phyloP scores from a whole-genome alignment of 2,888 invertebrate species.

The Andrena dorsata region DNA sequence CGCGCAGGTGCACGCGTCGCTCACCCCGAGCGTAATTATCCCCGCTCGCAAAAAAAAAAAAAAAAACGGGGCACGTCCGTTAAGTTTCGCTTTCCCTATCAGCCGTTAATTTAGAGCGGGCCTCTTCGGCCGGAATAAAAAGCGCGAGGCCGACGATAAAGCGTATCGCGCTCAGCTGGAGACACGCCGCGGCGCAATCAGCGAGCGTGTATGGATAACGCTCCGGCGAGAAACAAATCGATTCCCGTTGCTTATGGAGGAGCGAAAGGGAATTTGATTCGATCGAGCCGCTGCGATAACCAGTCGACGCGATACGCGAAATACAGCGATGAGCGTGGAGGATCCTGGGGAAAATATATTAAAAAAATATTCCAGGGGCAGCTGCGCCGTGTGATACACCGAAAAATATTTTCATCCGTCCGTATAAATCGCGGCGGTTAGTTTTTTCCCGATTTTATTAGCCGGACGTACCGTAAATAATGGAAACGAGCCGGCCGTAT shows the following conservation, averaged over 20 bases:
- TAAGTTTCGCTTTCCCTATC: conserved; percentile 21
- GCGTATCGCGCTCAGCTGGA: not conserved
- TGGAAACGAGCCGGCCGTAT: conserved; percentile 57
- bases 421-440: conserved; percentile 57
- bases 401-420: conserved; percentile 58
- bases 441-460: conserved; percentile 55
- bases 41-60: not conserved
- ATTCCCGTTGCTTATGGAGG: not conserved
- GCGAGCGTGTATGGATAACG: not conserved
- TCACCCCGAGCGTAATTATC: conserved; percentile 44
- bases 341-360: conserved; percentile 44
- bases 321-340: too few species aligned
- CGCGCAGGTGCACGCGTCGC: conserved; percentile 21
- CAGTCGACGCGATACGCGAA: conserved; percentile 28
- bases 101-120: conserved; percentile 46
- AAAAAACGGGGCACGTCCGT: not conserved
- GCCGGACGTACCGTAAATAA: conserved; percentile 67
- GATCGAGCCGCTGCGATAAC: conserved; percentile 6
- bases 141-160: conserved; percentile 14
- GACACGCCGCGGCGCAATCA: not conserved
- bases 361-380: conserved; percentile 58
- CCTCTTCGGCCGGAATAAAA: not conserved
- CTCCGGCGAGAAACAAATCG: not conserved
- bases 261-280: conserved; percentile 7
- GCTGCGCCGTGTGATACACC: conserved; percentile 42